Percentiles rank a stretch among this genome's conserved stretches.
Evolutionary conservation across 2,113 vertebrate species (phyloP).

Genomic region (Archilochus colubris): DNA sequence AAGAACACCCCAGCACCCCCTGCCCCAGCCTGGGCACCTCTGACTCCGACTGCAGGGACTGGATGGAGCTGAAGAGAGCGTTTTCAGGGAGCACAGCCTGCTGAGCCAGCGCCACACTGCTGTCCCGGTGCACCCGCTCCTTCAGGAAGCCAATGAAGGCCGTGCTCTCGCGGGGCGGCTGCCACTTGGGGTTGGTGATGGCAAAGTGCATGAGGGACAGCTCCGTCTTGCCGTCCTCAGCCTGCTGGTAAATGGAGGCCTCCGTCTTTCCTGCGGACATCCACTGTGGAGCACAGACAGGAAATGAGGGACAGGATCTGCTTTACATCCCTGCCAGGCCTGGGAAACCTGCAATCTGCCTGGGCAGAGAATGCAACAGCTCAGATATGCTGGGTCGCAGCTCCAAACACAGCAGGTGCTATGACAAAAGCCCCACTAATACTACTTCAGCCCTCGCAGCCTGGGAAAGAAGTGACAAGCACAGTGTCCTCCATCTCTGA

Average conservation of each 20-base stretch:
- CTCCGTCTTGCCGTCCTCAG: conserved; percentile 96
- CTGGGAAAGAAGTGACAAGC: background rate
- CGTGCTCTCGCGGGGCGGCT: conserved; percentile 92
- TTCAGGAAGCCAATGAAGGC: conserved; percentile 96
- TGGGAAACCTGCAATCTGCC: background rate
- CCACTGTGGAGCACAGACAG: conserved; percentile 80
- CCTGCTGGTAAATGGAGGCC: conserved; percentile 97
- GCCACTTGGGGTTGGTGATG: conserved; percentile 98
- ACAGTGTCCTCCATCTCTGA: background rate
- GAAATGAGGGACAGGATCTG: background rate
- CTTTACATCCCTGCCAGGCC: background rate
- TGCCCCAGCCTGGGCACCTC: conserved; percentile 76
- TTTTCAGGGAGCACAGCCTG: conserved; percentile 82
- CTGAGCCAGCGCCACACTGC: conserved; percentile 75
- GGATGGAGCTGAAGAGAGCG: conserved; percentile 84
- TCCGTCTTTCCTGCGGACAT: conserved; percentile 95
- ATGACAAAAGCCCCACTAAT: background rate
- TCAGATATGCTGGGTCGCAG: background rate
- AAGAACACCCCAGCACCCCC: background rate
- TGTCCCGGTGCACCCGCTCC: conserved; percentile 92
- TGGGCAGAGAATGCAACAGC: background rate
- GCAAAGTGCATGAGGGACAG: conserved; percentile 99
- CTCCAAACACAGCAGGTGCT: background rate
- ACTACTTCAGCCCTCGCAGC: background rate
- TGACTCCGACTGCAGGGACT: conserved; percentile 85